Conservation (phyloP, 2,888 invertebrate genomes). For the Beris chalybata region DNA sequence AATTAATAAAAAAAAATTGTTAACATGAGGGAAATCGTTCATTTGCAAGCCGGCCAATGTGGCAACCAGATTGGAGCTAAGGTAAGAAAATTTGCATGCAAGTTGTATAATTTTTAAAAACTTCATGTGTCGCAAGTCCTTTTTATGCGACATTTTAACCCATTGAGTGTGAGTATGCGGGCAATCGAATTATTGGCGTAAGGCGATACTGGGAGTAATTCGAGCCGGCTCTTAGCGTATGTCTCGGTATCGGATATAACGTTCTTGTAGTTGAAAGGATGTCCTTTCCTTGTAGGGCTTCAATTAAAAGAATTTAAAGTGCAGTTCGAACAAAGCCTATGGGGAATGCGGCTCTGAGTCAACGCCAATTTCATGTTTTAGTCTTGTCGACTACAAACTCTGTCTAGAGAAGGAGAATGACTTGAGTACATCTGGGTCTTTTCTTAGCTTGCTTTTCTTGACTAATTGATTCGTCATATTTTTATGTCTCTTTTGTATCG, state of each 20-base stretch:
- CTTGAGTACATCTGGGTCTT: slow-evolving; percentile 12
- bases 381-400: not conserved
- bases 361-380: not conserved
- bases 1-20: slow-evolving; percentile 3
- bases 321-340: not conserved
- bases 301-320: slow-evolving; percentile 5
- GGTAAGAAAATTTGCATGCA: slow-evolving; percentile 47
- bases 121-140: too few species aligned
- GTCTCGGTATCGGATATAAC: too few species aligned
- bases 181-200: too few species aligned
- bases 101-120: not conserved
- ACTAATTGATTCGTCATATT: slow-evolving; percentile 14
- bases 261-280: slow-evolving; percentile 3
- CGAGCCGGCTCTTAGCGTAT: too few species aligned
- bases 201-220: too few species aligned
- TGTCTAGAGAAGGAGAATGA: not conserved
- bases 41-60: slow-evolving; percentile 81
- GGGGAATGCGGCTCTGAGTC: not conserved
- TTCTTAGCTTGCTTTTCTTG: not conserved
- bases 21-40: slow-evolving; percentile 84
- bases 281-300: slow-evolving; percentile 16
- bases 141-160: too few species aligned
- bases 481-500: not conserved
- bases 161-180: too few species aligned
- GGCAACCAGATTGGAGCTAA: slow-evolving; percentile 80